Conservation (phyloP, 2,113 vertebrate species). For the Archilochus colubris region DNA sequence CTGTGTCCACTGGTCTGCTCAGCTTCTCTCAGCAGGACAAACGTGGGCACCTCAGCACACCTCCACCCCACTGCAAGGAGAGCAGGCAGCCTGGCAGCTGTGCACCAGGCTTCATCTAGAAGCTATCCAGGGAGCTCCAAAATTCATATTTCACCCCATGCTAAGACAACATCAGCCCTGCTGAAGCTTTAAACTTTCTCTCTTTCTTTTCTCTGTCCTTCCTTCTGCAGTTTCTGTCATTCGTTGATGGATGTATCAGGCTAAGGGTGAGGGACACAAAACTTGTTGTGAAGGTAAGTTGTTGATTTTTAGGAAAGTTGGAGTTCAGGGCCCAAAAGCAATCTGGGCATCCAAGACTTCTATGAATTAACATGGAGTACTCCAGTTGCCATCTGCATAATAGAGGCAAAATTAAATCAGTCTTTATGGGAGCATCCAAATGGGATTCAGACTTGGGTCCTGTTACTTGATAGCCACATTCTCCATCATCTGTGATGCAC, state of each 20-base stretch:
- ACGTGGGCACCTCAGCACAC: neutral
- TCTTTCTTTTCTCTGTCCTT: neutral
- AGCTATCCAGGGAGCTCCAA: neutral
- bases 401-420: neutral
- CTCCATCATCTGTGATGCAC: neutral
- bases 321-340: neutral
- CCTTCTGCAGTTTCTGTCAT: neutral
- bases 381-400: neutral
- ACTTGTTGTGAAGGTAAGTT: neutral
- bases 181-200: neutral
- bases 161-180: neutral
- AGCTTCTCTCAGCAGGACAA: neutral
- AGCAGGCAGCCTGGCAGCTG: neutral
- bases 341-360: neutral
- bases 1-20: neutral
- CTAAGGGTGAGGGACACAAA: fast-evolving
- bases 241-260: neutral
- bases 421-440: neutral
- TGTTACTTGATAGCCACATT: neutral
- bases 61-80: neutral
- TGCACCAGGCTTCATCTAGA: neutral
- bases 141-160: neutral
- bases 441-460: neutral
- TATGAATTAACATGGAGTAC: neutral
- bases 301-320: neutral